phyloP scores from a whole-genome alignment of 2,888 invertebrate species.

The Euproctis similis region DNA sequence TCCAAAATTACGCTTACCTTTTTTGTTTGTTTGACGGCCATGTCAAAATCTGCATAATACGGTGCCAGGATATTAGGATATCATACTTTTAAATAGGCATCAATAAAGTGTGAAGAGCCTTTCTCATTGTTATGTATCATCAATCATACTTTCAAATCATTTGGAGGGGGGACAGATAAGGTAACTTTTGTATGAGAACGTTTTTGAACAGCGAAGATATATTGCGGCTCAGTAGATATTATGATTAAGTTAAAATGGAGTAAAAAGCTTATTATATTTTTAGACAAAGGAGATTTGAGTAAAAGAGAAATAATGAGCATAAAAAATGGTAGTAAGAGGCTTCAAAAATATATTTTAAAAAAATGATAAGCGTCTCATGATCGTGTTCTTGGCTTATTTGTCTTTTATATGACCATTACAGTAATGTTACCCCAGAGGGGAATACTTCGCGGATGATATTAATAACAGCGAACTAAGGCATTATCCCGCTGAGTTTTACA shows the following conservation, averaged over 20 bases:
- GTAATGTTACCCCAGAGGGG: constrained; percentile 38
- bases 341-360: constrained; percentile 35
- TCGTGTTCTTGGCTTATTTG: constrained; percentile 45
- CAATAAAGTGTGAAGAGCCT: no score
- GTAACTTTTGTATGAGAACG: constrained; percentile 32
- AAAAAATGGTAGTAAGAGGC: constrained; percentile 22
- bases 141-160: constrained; percentile 54
- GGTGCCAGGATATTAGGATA: no score
- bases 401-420: constrained; percentile 50
- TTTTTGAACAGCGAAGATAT: constrained; percentile 37
- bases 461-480: constrained; percentile 43
- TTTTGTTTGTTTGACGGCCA: no score
- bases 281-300: constrained; percentile 29
- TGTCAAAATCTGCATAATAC: no score
- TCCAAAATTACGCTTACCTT: no score
- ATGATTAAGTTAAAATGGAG: constrained; percentile 31
- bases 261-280: constrained; percentile 32
- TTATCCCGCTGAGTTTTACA: constrained; percentile 27
- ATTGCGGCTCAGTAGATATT: constrained; percentile 24
- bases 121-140: constrained; percentile 41
- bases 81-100: no score
- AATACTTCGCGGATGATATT: constrained; percentile 45
- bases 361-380: constrained; percentile 37
- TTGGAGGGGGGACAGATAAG: constrained; percentile 34
- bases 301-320: constrained; percentile 23